phyloP scores from a whole-genome alignment of 2,797 vertebrate species.

The Cryptoprocta ferox region DNA sequence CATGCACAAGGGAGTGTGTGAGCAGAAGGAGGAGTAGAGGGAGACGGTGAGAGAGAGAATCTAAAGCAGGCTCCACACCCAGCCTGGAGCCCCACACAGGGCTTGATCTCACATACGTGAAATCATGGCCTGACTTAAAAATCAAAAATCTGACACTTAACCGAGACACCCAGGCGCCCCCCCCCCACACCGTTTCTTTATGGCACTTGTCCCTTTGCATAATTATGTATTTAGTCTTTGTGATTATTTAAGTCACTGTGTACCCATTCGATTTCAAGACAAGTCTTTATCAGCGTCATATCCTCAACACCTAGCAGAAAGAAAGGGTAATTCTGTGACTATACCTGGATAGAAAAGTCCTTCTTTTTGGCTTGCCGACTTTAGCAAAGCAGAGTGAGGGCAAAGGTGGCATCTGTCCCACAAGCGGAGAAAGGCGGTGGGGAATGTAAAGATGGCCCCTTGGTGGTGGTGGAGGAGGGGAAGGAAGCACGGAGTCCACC shows the following conservation, averaged over 20 bases:
- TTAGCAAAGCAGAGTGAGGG: background rate
- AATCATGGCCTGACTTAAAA: no score
- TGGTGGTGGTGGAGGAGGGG: background rate
- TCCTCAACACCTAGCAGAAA: background rate
- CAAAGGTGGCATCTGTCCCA: background rate
- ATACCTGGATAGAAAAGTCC: background rate
- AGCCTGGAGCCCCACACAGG: no score
- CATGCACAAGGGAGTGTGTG: no score
- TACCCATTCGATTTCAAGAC: background rate
- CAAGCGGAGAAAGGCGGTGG: fast-evolving
- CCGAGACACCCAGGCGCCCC: no score
- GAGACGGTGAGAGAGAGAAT: no score
- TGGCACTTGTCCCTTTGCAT: background rate
- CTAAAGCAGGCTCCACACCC: no score
- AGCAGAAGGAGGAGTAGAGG: no score
- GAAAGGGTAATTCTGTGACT: background rate
- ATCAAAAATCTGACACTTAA: no score
- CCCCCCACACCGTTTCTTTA: background rate
- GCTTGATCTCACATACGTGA: no score
- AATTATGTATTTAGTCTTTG: background rate
- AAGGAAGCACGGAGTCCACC: background rate
- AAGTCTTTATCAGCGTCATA: background rate
- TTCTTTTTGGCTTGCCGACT: background rate
- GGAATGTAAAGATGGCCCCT: background rate
- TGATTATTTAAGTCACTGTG: background rate